Percentiles rank a stretch among this genome's conserved stretches.
Conservation (phyloP, 2,113 vertebrate genomes). For the Bettongia penicillata region DNA sequence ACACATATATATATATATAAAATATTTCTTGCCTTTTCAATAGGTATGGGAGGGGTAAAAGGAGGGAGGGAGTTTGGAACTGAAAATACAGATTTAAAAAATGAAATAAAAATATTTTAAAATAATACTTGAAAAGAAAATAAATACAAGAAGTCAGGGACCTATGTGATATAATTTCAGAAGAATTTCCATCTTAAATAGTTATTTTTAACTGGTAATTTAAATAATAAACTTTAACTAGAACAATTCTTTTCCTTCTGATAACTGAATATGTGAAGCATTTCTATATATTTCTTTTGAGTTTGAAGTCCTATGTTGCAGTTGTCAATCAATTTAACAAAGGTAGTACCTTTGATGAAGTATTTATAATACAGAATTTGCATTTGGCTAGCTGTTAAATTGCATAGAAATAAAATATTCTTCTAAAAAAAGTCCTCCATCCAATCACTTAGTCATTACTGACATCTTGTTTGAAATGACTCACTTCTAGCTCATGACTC, state of each 20-base stretch:
- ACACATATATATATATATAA: not conserved
- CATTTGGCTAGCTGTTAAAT: not conserved
- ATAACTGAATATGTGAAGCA: not conserved
- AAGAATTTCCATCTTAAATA: not conserved
- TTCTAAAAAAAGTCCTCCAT: not conserved
- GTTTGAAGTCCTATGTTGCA: not conserved
- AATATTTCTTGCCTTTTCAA: not conserved
- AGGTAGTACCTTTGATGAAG: not conserved
- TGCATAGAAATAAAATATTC: not conserved
- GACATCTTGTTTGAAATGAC: not conserved
- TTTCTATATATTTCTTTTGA: not conserved
- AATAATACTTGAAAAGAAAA: not conserved
- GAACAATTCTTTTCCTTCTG: not conserved
- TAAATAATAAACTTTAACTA: not conserved
- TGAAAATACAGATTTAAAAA: not conserved
- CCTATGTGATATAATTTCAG: not conserved
- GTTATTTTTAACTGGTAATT: not conserved
- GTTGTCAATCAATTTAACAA: not conserved
- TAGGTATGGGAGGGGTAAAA: not conserved
- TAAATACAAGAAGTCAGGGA: not conserved
- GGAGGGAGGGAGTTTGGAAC: not conserved
- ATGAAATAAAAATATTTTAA: not conserved
- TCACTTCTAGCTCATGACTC: not conserved
- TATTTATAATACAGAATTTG: not conserved
- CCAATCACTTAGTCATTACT: not conserved